Base-by-base conservation (phyloP, 2,113 vertebrate genomes). In the Pteropus alecto region DNA sequence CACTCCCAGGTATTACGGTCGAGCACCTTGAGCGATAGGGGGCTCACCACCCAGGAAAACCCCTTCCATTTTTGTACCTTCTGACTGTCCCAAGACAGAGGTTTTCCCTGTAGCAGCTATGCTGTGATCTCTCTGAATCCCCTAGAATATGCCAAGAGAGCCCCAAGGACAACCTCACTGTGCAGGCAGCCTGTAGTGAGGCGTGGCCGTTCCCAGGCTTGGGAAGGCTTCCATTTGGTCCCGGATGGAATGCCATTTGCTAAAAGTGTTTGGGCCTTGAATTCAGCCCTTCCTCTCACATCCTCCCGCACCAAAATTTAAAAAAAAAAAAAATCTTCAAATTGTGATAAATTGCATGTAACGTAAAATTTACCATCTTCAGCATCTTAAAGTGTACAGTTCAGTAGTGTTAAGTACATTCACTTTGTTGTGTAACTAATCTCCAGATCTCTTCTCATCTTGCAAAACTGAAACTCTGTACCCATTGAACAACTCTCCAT, bases 361-460 rank as follows among this genome's bases (percentile, higher is more conserved):
- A 41, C 14, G 58, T 84, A 94, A 60, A 48, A 78, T n/a, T 43
- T 54, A 33, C 28, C 63, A 16, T 77, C 56, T 63, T 54, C 24
- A 61, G n/a, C 60, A 26, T 56, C 35, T 68, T 12, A 24, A 87
- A 67, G 33, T 41, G 3, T 70, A 38, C 13, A 41, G 51, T 79
- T 87, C 58, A 19, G 70, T 61, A 33, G 28, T 18, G 26, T 46
- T 41, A 81, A 46, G 21, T n/a, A 41, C 41, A 63, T 73, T 84
- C 21, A 35, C 35, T 22, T 30, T 41, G 54, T 46, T 43, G 41
- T 35, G 51, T 43, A 58, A 6, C 43, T 38, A 19, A 35, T 74
- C 76, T 56, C 35, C n/a, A 94, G 90, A 71, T 60, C 11, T 73
- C 28, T 87, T 87, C 28, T 18, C 63, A 83, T 83, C 70, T 97